Evolutionary conservation across 1,140 invertebrate genomes (phyloP), one percentile per base, ranked within the genome.

Genomic region (Diorhabda carinulata): DNA sequence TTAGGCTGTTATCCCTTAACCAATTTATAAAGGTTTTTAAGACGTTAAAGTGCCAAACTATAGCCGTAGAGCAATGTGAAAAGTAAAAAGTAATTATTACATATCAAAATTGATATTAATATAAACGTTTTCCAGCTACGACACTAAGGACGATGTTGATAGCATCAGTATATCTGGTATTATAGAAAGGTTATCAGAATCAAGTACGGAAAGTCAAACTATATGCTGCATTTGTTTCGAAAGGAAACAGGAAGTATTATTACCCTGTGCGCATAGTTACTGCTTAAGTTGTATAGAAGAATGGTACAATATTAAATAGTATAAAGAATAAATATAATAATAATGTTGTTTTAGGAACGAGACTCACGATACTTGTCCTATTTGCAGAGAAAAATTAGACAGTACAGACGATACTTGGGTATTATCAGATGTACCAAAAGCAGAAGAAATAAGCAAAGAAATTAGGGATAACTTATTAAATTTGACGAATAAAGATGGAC

Each of bases 211-310:
- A 43, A 75, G 76, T 64, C 65, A 79, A 61, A 82, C 82, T 57
- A 89, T 90, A 78, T 91, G 90, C 79, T 88, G 87, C 75, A 90
- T 91, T 73, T 91, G 90, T 80, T 85, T 91, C 78, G 90, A 91
- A 76, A 78, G 86, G 45, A 85, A 84, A 74, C 86, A 88, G 4
- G 87, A 90, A 74, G 82, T 89, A 58, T 86, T 87, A 69, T 79
- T 91, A 43, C 87, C 88, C 6, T 91, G 90, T 78, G 81, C 85
- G 40, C 90, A 91, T 79, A 85, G 82, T 65, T 91, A 89, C 79
- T 91, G 90, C 79, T 79, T 86, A 57, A 82, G 83, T 43, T 91
- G 90, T 77, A 90, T 91, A 73, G 87, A 90, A 77, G 85, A 87
- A 81, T 91, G 89, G 89, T 80, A 74, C 25, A 69, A 62, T 70